These are phyloP conservation scores for Menura novaehollandiae DNA, from an alignment of 2,113 vertebrate genomes.

Conservation along the genomic window DNA sequence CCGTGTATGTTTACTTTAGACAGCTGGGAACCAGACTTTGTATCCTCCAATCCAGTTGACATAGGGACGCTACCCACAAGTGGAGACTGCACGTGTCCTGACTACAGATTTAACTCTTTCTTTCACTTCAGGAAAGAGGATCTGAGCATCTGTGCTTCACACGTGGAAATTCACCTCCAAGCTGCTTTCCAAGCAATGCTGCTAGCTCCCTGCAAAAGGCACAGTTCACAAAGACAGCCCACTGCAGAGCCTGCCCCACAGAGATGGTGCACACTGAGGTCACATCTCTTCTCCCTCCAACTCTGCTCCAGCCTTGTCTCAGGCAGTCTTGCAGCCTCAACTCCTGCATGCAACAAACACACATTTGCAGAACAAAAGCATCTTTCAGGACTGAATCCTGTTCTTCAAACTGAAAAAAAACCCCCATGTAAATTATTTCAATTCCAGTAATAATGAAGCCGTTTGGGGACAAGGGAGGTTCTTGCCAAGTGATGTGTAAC, in stretches of 20 bases:
- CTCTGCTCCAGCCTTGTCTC: neutral
- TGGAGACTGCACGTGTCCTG: neutral
- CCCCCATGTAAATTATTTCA: neutral
- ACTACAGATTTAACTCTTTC: neutral
- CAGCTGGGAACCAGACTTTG: neutral
- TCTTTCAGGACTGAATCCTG: neutral
- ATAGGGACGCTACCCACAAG: neutral
- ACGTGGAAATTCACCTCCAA: neutral
- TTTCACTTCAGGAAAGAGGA: neutral
- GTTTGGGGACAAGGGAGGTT: neutral
- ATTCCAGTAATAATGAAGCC: neutral
- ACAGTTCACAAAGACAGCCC: neutral
- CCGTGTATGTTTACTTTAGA: neutral
- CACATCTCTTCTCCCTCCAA: neutral
- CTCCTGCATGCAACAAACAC: neutral
- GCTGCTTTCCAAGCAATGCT: neutral
- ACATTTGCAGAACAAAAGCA: neutral
- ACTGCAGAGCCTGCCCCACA: neutral
- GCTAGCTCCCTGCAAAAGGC: neutral
- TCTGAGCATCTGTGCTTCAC: neutral
- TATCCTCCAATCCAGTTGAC: neutral
- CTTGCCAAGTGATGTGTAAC: neutral
- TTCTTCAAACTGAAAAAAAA: neutral
- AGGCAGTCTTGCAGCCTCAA: neutral
- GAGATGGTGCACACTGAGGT: fast-evolving